Evolutionary conservation across 1,140 invertebrate genomes (phyloP).

Genomic region (Sycobia sp.): DNA sequence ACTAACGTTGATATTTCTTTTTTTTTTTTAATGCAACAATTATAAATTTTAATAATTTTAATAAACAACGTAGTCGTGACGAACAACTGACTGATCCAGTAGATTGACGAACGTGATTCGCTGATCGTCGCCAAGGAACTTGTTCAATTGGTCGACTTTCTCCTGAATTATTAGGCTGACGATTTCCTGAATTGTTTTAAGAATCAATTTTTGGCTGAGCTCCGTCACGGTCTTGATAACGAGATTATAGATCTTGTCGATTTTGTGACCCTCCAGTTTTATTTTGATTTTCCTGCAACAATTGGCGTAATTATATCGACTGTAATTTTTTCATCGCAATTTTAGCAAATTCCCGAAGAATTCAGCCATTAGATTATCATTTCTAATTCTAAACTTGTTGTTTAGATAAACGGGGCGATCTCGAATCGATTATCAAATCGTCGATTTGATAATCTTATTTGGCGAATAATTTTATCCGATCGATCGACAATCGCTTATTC

Average conservation of each 20-base stretch:
- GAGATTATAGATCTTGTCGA: constrained; percentile 38
- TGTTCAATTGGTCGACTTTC: constrained; percentile 24
- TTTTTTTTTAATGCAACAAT: not conserved
- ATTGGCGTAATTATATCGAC: too few relatives aligned
- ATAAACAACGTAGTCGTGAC: too few relatives aligned
- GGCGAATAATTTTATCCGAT: too few relatives aligned
- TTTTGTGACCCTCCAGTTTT: constrained; percentile 36
- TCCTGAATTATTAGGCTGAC: not conserved
- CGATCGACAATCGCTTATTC: too few relatives aligned
- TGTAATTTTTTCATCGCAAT: too few relatives aligned
- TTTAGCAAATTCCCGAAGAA: too few relatives aligned
- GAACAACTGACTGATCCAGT: too few relatives aligned
- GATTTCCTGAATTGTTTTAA: constrained; percentile 26
- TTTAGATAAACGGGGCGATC: too few relatives aligned
- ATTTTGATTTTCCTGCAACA: constrained; percentile 35
- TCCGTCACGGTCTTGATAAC: constrained; percentile 22
- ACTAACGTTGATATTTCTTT: not conserved
- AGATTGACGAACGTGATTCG: constrained; percentile 6
- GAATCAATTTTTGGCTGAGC: constrained; percentile 1
- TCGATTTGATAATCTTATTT: too few relatives aligned
- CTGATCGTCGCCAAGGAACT: not conserved
- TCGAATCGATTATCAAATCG: too few relatives aligned
- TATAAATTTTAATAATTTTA: not conserved
- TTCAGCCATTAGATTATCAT: too few relatives aligned
- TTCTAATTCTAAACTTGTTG: too few relatives aligned